Evolutionary conservation across 1,140 invertebrate genomes (phyloP).

Genomic region (Calliphora vicina): DNA sequence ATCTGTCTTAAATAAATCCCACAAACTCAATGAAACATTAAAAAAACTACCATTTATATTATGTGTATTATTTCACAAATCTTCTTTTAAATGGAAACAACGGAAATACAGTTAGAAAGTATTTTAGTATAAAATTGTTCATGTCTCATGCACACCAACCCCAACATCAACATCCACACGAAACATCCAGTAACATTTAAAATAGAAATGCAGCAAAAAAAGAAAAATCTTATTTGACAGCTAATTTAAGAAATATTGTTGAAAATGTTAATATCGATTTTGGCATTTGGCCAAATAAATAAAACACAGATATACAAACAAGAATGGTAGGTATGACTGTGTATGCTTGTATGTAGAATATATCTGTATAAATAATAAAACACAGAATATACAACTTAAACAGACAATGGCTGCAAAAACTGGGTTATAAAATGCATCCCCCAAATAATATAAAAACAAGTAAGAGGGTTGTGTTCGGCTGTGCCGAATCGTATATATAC

Average conservation of each 20-base stretch:
- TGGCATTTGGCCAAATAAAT: slow-evolving; percentile 20
- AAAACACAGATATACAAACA: not conserved
- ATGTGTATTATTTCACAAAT: no score
- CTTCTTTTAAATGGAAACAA: no score
- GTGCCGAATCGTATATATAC: no score
- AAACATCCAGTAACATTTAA: not conserved
- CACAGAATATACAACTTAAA: not conserved
- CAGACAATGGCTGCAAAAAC: not conserved
- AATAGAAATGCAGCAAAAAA: not conserved
- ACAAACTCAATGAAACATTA: no score
- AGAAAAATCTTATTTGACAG: slow-evolving; percentile 18
- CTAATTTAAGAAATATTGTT: slow-evolving; percentile 20
- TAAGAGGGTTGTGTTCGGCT: no score
- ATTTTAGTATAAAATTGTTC: not conserved
- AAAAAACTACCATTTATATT: no score
- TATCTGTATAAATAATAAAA: not conserved
- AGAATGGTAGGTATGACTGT: no score
- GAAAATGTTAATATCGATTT: slow-evolving; percentile 13
- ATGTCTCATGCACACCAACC: not conserved
- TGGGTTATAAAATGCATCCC: not conserved
- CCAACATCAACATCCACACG: no score
- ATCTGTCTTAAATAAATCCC: no score
- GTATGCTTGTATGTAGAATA: not conserved
- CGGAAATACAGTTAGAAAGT: no score
- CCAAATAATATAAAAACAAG: no score